These are phyloP conservation scores for Eospalax fontanierii DNA, from an alignment of 2,797 vertebrate genomes.

Conservation along the genomic window DNA sequence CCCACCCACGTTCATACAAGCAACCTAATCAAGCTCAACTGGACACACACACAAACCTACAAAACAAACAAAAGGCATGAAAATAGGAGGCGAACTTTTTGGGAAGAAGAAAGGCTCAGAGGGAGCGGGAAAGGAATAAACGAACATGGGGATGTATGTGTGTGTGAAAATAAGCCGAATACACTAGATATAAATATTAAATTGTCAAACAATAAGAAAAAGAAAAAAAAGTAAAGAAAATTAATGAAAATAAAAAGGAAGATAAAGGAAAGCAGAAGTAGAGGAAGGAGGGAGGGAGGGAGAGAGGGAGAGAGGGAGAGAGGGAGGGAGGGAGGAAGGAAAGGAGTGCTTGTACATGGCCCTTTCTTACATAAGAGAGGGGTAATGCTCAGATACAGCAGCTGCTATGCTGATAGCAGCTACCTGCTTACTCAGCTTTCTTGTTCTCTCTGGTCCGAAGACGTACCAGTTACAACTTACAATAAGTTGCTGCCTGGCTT, in stretches of 20 bases:
- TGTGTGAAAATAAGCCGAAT: neutral
- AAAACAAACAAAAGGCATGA: too few relatives aligned
- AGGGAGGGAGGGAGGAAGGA: neutral
- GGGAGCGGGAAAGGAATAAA: too few relatives aligned
- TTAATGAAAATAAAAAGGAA: too few relatives aligned
- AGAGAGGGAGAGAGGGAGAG: neutral
- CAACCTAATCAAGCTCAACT: too few relatives aligned
- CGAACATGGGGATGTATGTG: neutral
- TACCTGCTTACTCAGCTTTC: neutral
- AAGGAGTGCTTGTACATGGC: neutral
- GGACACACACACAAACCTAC: too few relatives aligned
- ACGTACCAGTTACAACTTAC: neutral
- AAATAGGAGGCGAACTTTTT: neutral
- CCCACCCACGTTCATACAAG: too few relatives aligned
- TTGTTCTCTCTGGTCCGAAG: neutral
- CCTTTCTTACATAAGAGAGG: neutral
- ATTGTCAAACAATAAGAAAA: too few relatives aligned
- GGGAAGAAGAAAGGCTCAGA: too few relatives aligned
- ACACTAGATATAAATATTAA: neutral
- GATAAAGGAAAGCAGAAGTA: too few relatives aligned
- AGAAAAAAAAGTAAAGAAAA: too few relatives aligned
- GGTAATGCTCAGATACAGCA: fast-evolving
- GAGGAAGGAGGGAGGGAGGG: neutral
- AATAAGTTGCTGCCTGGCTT: neutral
- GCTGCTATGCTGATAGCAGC: neutral